These are phyloP conservation scores for Xyliphius kryptos DNA, from an alignment of 2,113 vertebrate genomes.

Conservation along the genomic window DNA sequence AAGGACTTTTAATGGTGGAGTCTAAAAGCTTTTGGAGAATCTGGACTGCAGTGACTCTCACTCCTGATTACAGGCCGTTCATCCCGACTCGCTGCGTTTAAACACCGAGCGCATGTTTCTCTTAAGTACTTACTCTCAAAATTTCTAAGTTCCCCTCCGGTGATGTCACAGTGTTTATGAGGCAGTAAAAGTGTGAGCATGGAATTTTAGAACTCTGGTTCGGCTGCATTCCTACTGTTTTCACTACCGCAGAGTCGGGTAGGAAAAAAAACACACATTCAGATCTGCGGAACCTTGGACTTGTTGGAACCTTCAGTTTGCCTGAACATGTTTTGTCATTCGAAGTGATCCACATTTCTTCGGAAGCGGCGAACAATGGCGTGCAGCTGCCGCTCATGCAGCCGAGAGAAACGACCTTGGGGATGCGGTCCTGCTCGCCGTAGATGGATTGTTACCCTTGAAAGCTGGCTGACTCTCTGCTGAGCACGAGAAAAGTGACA, in stretches of 20 bases:
- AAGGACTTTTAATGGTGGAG: too few relatives aligned
- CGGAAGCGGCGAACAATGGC: background rate
- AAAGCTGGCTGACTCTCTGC: constrained; percentile 9
- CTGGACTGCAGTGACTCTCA: too few relatives aligned
- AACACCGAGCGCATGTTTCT: too few relatives aligned
- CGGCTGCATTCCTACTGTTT: constrained; percentile 43
- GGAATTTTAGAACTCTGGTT: constrained; percentile 39
- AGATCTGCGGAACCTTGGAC: constrained; percentile 3
- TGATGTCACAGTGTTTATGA: too few relatives aligned
- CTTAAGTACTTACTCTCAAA: too few relatives aligned
- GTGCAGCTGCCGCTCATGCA: constrained; percentile 4
- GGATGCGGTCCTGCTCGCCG: background rate
- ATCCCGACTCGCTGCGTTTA: too few relatives aligned
- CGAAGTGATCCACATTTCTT: background rate
- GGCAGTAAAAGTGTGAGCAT: background rate
- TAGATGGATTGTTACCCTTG: background rate
- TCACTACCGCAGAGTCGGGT: background rate
- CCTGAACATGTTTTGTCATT: background rate
- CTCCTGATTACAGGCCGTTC: too few relatives aligned
- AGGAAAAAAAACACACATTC: background rate
- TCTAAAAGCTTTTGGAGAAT: too few relatives aligned
- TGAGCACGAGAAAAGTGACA: constrained; percentile 8
- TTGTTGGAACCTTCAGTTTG: background rate
- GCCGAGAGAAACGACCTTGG: background rate
- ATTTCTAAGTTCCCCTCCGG: too few relatives aligned